Evolutionary conservation across 2,797 vertebrate genomes (phyloP).

Genomic region (Thamnophis elegans): DNA sequence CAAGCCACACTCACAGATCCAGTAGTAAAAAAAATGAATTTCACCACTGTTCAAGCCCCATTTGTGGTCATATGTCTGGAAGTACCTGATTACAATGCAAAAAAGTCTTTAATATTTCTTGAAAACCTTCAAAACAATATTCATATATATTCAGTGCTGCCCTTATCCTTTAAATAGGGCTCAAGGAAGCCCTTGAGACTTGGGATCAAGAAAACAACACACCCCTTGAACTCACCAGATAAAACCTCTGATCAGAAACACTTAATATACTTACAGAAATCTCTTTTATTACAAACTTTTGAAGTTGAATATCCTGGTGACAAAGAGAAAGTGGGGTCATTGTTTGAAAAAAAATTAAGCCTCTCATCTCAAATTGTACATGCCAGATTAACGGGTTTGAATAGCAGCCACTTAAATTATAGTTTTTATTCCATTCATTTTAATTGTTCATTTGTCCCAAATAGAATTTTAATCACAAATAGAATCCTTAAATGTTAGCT

Average conservation of each 20-base stretch:
- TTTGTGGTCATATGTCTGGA: neutral
- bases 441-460: neutral
- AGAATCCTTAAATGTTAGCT: neutral
- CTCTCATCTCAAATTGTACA: neutral
- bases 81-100: neutral
- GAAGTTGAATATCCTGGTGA: neutral
- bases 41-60: neutral
- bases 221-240: neutral
- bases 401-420: neutral
- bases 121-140: neutral
- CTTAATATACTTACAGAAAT: neutral
- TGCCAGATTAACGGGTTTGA: neutral
- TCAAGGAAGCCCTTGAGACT: neutral
- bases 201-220: neutral
- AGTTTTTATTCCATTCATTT: neutral
- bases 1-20: too few species aligned
- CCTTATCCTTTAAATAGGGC: neutral
- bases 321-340: neutral
- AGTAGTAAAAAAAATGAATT: too few species aligned
- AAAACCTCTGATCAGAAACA: neutral
- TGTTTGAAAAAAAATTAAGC: neutral
- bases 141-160: neutral
- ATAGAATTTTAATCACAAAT: neutral
- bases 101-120: neutral
- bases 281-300: neutral